Evolutionary conservation across 2,888 invertebrate genomes (phyloP), one percentile per base, ranked within the genome.

Genomic region (Eristalis arbustorum): DNA sequence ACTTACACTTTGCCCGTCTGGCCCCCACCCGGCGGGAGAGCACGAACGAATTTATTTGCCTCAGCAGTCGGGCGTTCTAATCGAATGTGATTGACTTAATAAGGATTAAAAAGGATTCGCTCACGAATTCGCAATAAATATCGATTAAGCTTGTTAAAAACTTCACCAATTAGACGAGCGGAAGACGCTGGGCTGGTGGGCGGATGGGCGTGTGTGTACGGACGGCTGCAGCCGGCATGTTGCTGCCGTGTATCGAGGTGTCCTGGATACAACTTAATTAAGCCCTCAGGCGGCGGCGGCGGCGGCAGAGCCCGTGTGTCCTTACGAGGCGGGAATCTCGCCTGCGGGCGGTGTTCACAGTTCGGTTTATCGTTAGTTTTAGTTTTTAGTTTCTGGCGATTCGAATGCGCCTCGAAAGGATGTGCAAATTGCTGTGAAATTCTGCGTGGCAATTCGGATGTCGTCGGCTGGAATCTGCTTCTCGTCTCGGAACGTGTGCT

Each of bases 81-180:
- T 87, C 87, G 87, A 83, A 87, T 83, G 78, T 83, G 87, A 87
- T 87, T 87, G 87, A 87, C 87, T 79, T 49, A 87, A 87, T 82
- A 83, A 87, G 83, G 87, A 87, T 87, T 87, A 87, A 87, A 87
- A 87, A 78, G 85, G 82, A 87, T 87, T 83, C 74, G 63, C 87
- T 71, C 78, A 82, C 82, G 69, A 71, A 42, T 68, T 82, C 71
- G 83, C 87, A 82, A 87, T 87, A 87, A 87, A 87, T 87, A 78
- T 87, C 78, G 87, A 82, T 87, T 87, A 87, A 78, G 87, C 87
- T 87, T 78, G 82, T 87, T 87, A 67, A 78, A 82, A 87, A 87
- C 87, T 87, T 83, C 87, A 87, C 75, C 87, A 87, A 87, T 83
- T 87, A 87, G 34, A 69, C 34, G n/a, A 40, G n/a, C 34, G 37